phyloP scores from a whole-genome alignment of 2,797 vertebrate genomes.

The Mareca strepera region DNA sequence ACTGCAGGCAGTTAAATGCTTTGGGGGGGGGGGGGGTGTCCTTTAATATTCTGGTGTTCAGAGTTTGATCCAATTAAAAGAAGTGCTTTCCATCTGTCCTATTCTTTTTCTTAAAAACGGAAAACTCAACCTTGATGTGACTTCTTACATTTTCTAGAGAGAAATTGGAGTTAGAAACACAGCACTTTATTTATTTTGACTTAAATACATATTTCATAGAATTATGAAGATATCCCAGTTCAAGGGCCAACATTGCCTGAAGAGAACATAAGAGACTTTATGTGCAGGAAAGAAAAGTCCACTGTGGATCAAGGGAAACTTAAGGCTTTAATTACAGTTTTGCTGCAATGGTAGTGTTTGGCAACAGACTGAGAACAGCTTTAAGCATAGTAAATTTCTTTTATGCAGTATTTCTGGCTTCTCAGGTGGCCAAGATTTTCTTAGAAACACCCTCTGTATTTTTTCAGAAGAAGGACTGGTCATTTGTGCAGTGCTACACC shows the following conservation, averaged over 20 bases:
- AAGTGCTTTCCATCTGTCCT: neutral
- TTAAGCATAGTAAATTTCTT: neutral
- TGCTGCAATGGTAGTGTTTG: conserved; percentile 4
- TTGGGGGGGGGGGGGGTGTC: neutral
- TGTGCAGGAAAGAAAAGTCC: conserved; percentile 41
- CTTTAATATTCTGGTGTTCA: neutral
- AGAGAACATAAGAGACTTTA: conserved; percentile 52
- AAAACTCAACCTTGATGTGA: neutral
- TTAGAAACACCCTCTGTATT: neutral
- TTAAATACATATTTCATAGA: neutral
- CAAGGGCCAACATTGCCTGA: conserved; percentile 34
- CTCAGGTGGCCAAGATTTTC: neutral
- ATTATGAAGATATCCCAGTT: neutral
- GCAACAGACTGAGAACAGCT: neutral
- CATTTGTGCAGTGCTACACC: fast-evolving
- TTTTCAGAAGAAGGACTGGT: neutral
- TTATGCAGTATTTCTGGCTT: neutral
- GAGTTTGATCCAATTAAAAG: neutral
- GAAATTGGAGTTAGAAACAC: conserved; percentile 12
- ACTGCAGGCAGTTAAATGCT: neutral
- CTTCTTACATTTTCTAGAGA: conserved; percentile 20
- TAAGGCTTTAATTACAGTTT: conserved; percentile 46
- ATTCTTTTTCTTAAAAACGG: neutral
- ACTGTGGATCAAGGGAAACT: conserved; percentile 40
- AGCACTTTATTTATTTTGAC: neutral